phyloP scores from a whole-genome alignment of 2,113 vertebrate genomes.

The Mobula birostris region DNA sequence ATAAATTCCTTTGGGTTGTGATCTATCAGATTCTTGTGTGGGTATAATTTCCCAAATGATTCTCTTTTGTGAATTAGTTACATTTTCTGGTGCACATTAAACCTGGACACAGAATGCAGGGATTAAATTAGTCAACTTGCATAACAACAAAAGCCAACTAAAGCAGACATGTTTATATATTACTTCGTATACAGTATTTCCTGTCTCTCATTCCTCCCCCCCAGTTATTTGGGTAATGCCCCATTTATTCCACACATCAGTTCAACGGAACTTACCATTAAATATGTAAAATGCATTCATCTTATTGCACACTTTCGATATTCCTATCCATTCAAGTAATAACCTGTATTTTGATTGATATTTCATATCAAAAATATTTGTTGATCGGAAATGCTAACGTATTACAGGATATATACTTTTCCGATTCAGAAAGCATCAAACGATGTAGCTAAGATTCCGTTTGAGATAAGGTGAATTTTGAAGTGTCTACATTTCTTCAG shows the following conservation, averaged over 20 bases:
- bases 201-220: neutral
- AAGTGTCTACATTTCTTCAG: conserved; percentile 25
- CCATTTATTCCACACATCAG: neutral
- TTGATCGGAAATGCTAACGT: neutral
- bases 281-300: neutral
- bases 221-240: no score
- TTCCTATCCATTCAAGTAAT: neutral
- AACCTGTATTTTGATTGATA: neutral
- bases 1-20: neutral
- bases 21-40: neutral
- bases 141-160: conserved; percentile 17
- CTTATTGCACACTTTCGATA: neutral
- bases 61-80: neutral
- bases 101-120: neutral
- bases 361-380: neutral
- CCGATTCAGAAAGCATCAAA: neutral
- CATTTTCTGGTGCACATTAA: conserved; percentile 17
- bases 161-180: neutral
- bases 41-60: conserved; percentile 25
- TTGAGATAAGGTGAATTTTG: conserved; percentile 13
- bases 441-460: neutral
- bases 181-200: neutral
- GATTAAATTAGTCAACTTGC: conserved; percentile 12
- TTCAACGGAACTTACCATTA: neutral
- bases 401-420: neutral